Evolutionary conservation across 64 coral and sea anemone genomes (phyloP).

Genomic region (Orbicella faveolata): DNA sequence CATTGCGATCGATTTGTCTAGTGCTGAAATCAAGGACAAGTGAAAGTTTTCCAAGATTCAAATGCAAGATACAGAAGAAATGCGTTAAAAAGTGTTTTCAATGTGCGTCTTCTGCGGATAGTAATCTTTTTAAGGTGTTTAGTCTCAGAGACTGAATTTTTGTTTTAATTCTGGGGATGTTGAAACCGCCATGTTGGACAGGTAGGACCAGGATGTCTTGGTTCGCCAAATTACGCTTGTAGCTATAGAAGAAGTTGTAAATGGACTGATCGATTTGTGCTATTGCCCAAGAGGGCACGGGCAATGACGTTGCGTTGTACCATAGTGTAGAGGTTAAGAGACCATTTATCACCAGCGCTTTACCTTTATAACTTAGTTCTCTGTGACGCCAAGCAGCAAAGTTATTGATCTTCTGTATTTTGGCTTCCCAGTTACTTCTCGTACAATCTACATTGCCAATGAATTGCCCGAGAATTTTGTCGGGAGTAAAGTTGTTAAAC

Average conservation of each 20-base stretch:
- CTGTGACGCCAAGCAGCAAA: background rate
- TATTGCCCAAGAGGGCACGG: conserved; percentile 5
- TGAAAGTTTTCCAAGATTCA: background rate
- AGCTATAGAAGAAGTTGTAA: conserved; percentile 37
- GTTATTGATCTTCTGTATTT: conserved; percentile 16
- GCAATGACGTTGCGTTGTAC: conserved; percentile 2
- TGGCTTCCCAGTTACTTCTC: background rate
- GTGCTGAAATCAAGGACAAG: background rate
- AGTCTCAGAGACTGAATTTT: conserved; percentile 4
- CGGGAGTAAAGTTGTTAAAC: conserved; percentile 41
- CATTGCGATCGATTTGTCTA: background rate
- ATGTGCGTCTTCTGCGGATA: background rate
- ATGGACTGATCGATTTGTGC: background rate
- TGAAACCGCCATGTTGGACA: background rate
- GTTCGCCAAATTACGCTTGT: background rate
- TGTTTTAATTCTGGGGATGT: background rate
- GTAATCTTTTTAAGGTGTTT: background rate
- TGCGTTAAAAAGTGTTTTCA: conserved; percentile 9
- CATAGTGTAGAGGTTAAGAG: conserved; percentile 20
- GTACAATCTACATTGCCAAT: conserved; percentile 30
- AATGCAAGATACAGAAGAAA: background rate
- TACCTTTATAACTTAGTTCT: background rate
- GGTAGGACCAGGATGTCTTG: conserved; percentile 12
- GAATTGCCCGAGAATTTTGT: conserved; percentile 25
- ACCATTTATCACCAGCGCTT: conserved; percentile 12